Evolutionary conservation across 2,113 vertebrate species (phyloP).

Genomic region (Periophthalmus modestus): DNA sequence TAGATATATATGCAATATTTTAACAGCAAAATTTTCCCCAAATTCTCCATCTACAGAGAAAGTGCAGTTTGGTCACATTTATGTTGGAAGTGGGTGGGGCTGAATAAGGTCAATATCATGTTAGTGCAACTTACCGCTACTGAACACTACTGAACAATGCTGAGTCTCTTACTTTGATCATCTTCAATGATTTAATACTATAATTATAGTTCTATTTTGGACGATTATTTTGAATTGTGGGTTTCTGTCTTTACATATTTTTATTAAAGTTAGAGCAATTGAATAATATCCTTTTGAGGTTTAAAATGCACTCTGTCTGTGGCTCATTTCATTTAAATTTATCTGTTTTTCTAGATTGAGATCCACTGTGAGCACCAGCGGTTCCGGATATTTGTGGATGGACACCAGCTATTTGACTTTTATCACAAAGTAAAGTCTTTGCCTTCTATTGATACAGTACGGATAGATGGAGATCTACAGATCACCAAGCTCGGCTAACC

Average conservation of each 20-base stretch:
- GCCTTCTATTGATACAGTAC: constrained; percentile 91
- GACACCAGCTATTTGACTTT: constrained; percentile 99
- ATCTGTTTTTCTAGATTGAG: constrained; percentile 83
- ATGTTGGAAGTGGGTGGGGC: too few species aligned
- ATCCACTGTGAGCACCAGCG: constrained; percentile 98
- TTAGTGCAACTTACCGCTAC: background rate
- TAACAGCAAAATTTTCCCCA: too few species aligned
- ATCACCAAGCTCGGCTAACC: constrained; percentile 96
- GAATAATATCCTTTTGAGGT: background rate
- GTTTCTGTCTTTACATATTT: background rate
- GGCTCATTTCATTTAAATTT: too few species aligned
- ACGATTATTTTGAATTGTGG: background rate
- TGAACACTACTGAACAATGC: background rate
- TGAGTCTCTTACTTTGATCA: background rate
- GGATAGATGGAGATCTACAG: constrained; percentile 94
- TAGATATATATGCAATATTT: too few species aligned
- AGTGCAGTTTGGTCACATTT: too few species aligned
- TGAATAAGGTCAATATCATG: too few species aligned
- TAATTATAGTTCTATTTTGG: background rate
- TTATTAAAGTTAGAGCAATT: background rate
- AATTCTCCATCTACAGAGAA: too few species aligned
- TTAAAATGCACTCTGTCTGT: background rate
- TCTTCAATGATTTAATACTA: background rate
- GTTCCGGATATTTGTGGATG: constrained; percentile 97
- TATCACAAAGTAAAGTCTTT: constrained; percentile 95